phyloP scores from a whole-genome alignment of 2,888 invertebrate species.

The Nudaria mundana region DNA sequence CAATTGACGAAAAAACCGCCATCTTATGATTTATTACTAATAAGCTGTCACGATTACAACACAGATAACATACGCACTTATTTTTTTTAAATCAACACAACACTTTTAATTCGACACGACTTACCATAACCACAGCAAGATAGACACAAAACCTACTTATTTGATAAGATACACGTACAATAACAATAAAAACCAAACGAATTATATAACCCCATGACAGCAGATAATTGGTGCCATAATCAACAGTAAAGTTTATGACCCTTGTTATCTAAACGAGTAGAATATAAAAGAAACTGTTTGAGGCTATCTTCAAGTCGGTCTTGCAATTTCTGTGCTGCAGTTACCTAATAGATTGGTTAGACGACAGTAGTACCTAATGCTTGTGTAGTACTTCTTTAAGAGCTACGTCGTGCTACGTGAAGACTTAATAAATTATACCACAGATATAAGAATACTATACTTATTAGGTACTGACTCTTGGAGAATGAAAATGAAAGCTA shows the following conservation, averaged over 20 bases:
- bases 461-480: no score
- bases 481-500: no score
- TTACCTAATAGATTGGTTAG: background rate
- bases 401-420: background rate
- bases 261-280: conserved; percentile 2
- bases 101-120: background rate
- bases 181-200: conserved; percentile 9
- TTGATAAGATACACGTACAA: conserved; percentile 8
- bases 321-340: background rate
- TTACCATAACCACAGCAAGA: conserved; percentile 2
- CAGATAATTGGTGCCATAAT: conserved; percentile 2
- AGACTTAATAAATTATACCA: background rate
- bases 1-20: no score
- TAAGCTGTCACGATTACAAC: background rate
- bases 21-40: no score
- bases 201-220: conserved; percentile 3
- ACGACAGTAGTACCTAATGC: background rate
- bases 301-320: conserved; percentile 1
- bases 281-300: background rate
- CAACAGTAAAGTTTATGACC: conserved; percentile 6
- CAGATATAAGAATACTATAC: no score
- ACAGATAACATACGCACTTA: background rate
- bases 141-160: conserved; percentile 1
- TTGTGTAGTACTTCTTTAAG: background rate
- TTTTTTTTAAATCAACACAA: background rate